Conservation (phyloP, 2,888 invertebrate genomes). For the Crocallis elinguaria region DNA sequence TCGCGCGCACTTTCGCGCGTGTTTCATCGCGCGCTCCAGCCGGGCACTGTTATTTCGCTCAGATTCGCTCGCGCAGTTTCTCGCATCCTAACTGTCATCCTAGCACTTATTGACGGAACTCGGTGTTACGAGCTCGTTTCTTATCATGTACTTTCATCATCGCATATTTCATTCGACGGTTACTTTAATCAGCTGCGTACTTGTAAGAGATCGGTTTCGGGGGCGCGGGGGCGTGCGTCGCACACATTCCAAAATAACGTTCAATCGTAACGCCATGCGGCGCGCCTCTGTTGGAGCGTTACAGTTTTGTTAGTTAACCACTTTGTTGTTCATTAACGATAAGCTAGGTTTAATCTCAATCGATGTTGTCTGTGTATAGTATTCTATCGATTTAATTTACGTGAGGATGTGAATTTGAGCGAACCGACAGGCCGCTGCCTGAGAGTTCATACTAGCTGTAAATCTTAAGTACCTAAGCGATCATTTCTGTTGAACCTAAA, state of each 20-base stretch:
- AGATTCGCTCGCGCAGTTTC: slow-evolving; percentile 66
- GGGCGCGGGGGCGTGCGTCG: slow-evolving; percentile 59
- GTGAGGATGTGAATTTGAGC: slow-evolving; percentile 80
- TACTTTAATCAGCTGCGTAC: slow-evolving; percentile 35
- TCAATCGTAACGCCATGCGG: slow-evolving; percentile 67
- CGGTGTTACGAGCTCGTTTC: slow-evolving; percentile 24
- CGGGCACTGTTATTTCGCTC: slow-evolving; percentile 74
- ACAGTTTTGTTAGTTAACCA: slow-evolving; percentile 79
- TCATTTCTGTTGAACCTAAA: slow-evolving; percentile 53
- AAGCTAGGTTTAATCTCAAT: slow-evolving; percentile 83
- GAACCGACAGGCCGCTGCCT: slow-evolving; percentile 77
- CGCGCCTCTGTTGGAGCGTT: slow-evolving; percentile 68
- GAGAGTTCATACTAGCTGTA: slow-evolving; percentile 76
- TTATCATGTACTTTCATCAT: slow-evolving; percentile 40
- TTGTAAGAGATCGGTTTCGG: slow-evolving; percentile 48
- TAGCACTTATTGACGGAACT: slow-evolving; percentile 12
- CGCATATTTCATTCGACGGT: slow-evolving; percentile 46
- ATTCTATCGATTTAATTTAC: slow-evolving; percentile 77
- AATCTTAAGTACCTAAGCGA: slow-evolving; percentile 56
- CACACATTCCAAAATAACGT: slow-evolving; percentile 82
- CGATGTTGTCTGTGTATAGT: slow-evolving; percentile 82
- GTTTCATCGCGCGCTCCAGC: slow-evolving; percentile 37
- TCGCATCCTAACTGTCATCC: slow-evolving; percentile 26
- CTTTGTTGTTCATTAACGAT: slow-evolving; percentile 83
- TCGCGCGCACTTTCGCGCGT: slow-evolving; percentile 24